A percentile compares a stretch with the other conserved stretches of the same genome.
phyloP scores from a whole-genome alignment of 2,797 vertebrate species.

The Monodelphis domestica region DNA sequence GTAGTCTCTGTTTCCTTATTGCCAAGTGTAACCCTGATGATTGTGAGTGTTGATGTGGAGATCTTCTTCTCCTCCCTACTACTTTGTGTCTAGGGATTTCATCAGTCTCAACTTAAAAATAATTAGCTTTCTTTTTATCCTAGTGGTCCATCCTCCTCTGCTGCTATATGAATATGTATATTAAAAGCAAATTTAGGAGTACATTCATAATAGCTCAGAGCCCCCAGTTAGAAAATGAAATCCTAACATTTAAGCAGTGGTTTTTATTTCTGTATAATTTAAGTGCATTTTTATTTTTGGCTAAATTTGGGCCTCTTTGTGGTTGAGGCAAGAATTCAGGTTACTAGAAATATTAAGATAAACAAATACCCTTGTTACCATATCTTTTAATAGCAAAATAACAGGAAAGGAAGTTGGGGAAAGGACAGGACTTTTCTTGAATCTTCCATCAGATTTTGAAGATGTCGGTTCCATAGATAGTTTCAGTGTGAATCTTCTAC shows the following conservation, averaged over 20 bases:
- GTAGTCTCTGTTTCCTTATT: background rate
- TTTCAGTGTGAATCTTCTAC: background rate
- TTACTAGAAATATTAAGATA: background rate
- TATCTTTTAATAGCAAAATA: background rate
- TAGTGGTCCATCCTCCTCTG: background rate
- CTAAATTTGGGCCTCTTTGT: background rate
- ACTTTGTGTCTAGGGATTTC: background rate
- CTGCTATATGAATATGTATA: background rate
- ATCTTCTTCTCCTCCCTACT: background rate
- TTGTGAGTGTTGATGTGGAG: background rate
- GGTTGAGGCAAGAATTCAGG: background rate
- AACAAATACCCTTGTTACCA: background rate
- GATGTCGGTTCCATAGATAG: background rate
- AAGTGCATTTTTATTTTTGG: background rate
- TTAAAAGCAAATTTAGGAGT: background rate
- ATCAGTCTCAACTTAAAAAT: background rate
- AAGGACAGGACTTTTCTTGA: background rate
- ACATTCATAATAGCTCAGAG: background rate
- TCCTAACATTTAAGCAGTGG: background rate
- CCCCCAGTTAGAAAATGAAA: background rate
- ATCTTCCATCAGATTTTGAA: background rate
- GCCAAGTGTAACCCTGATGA: background rate
- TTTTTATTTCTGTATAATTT: background rate
- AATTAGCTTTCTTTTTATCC: background rate
- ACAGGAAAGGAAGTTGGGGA: background rate